These are phyloP conservation scores for Melanotaenia maccullochi DNA, from an alignment of 2,797 vertebrate genomes.

Conservation along the genomic window DNA sequence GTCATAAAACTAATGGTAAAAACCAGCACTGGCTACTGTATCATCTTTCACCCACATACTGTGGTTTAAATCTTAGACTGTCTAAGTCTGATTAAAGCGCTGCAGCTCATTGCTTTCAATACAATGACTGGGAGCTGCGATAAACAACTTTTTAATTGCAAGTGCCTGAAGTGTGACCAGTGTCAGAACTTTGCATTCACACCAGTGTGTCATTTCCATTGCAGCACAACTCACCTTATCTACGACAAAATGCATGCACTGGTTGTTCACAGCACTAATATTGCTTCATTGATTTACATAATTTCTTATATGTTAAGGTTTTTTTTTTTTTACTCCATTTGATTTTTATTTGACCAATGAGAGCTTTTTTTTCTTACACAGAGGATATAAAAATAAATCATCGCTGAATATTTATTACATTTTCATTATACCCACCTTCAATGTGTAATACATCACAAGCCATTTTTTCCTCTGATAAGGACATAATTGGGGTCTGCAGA, in stretches of 20 bases:
- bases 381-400: constrained; percentile 11
- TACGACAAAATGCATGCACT: constrained; percentile 35
- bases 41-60: constrained; percentile 57
- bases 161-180: constrained; percentile 74
- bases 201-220: constrained; percentile 41
- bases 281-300: constrained; percentile 21
- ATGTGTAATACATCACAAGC: constrained; percentile 34
- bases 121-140: constrained; percentile 67
- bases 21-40: constrained; percentile 50
- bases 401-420: constrained; percentile 31
- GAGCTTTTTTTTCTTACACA: too few species aligned
- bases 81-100: constrained; percentile 59
- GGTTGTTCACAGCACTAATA: constrained; percentile 26
- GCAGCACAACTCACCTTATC: constrained; percentile 37
- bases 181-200: constrained; percentile 68
- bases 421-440: constrained; percentile 31
- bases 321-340: not conserved
- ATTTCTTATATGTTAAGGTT: not conserved
- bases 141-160: constrained; percentile 79
- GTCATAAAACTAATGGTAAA: constrained; percentile 49
- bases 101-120: constrained; percentile 68
- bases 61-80: constrained; percentile 54
- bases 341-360: too few species aligned
- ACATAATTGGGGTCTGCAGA: constrained; percentile 25
- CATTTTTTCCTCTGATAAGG: constrained; percentile 23